Base-by-base conservation (phyloP, 2,888 invertebrate species). In the Antheraea yamamai region DNA sequence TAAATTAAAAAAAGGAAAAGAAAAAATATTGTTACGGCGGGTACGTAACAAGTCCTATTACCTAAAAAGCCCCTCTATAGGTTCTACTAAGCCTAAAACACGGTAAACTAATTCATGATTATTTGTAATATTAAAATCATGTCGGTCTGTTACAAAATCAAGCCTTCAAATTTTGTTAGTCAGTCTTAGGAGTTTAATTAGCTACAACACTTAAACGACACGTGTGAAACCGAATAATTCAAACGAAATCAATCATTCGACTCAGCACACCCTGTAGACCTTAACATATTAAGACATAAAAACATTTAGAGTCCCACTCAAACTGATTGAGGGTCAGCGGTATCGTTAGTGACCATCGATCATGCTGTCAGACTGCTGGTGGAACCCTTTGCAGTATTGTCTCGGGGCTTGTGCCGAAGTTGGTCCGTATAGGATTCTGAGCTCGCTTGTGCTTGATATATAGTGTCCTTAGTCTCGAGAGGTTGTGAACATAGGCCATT, bases 331-430 rank as follows among this genome's bases (percentile, higher is more conserved):
- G 79, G 80, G 78, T 80, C 78, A 77, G 79, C 78, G 79, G 79
- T 39, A 81, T 79, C 79, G 81, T 80, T 80, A 80, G 77, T 75
- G 75, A 77, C 75, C 80, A 81, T 81, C 81, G 80, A 81, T 81
- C 81, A 81, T 76, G 52, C 80, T 81, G 81, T 80, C 80, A 79
- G 78, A 66, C 26, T 77, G 77, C 77, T 77, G 77, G 78, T n/a
- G 70, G 79, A 79, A 80, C 81, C 81, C 80, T 81, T 80, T 78
- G 70, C 20, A 39, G 39, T 74, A 78, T 80, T 81, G 81, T 80
- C 80, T 79, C 77, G 79, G 75, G 81, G 77, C 77, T 76, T 80
- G 77, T 72, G 74, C 77, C 77, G 64, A 77, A 79, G 79, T 78
- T 81, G 78, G 70, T 76, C 70, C 35, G 70, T n/a, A 26, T 78